phyloP scores from a whole-genome alignment of 2,888 invertebrate species.

The Tuberolachnus salignus region DNA sequence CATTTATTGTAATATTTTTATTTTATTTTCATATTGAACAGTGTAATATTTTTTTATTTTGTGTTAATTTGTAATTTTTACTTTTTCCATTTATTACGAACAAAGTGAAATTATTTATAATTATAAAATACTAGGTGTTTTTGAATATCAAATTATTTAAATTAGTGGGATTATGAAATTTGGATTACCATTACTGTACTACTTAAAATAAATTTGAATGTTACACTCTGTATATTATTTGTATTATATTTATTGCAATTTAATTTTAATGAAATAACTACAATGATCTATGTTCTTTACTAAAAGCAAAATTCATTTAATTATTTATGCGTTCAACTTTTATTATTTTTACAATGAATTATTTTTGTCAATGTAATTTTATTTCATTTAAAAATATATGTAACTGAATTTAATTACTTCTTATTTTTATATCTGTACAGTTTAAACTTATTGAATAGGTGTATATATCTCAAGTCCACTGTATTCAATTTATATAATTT shows the following conservation, averaged over 20 bases:
- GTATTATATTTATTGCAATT: not conserved
- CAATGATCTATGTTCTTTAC: not conserved
- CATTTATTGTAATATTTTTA: slow-evolving; percentile 15
- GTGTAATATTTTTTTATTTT: slow-evolving; percentile 35
- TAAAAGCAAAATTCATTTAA: no score
- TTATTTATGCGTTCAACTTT: not conserved
- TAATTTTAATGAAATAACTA: not conserved
- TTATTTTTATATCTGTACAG: no score
- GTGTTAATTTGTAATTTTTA: slow-evolving; percentile 14
- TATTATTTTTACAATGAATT: not conserved
- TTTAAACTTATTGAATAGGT: no score
- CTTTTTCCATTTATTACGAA: not conserved
- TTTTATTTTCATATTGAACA: not conserved
- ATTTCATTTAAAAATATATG: not conserved
- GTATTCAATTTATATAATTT: no score
- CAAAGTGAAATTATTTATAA: not conserved
- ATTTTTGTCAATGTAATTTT: slow-evolving; percentile 9
- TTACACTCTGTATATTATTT: not conserved
- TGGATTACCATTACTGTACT: no score
- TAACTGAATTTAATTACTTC: no score
- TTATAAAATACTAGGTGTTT: no score
- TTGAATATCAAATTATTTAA: no score
- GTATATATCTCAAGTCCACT: no score
- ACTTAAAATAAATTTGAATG: no score
- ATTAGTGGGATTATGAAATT: no score